Base-by-base conservation (phyloP, 1,140 invertebrate species). In the Hylaeus volcanicus region DNA sequence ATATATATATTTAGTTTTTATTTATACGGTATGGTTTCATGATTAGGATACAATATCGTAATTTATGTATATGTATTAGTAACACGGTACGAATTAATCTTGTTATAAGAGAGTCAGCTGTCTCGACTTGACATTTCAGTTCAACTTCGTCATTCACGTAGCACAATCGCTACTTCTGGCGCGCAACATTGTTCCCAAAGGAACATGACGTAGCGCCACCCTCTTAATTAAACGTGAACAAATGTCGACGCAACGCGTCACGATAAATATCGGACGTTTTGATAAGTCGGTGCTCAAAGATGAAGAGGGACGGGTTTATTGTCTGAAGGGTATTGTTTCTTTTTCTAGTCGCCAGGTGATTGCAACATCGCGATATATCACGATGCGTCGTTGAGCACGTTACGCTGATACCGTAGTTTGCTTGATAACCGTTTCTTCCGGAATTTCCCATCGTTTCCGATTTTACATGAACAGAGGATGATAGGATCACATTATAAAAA, bases 341-440 rank as follows among this genome's bases (percentile, higher is more conserved):
- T 37, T 11, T 51, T 68, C 26, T 1, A 48, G 64, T 6, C 6
- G 8, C 15, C 45, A 68, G 45, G 45, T 14, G 45, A 68, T 68
- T 14, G 65, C 26, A 26, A 26, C 26, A 37, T 45, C 45, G 5
- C 51, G 65, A 45, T 48, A 48, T 45, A 51, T 68, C 45, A 37
- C 65, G 65, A 48, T 26, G 45, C 45, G 65, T 68, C 9, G 65
- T 68, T 68, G 65, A 68, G 65, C 65, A 68, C 65, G 65, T 68
- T 68, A 48, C 65, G 65, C 65, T 68, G 65, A 68, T 68, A 68
- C 65, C 45, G 65, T 45, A 45, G 9, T 37, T 26, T n/a, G 64
- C 11, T 68, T 45, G 45, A 66, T n/a, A n/a, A 66, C 45, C 43
- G 64, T 66, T n/a, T 66, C 64, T 51, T 68, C 65, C 45, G 65